Percentiles rank a stretch among this genome's conserved stretches.
These are phyloP conservation scores for Drosophila ambigua DNA, from an alignment of 1,140 invertebrate species.

Conservation along the genomic window DNA sequence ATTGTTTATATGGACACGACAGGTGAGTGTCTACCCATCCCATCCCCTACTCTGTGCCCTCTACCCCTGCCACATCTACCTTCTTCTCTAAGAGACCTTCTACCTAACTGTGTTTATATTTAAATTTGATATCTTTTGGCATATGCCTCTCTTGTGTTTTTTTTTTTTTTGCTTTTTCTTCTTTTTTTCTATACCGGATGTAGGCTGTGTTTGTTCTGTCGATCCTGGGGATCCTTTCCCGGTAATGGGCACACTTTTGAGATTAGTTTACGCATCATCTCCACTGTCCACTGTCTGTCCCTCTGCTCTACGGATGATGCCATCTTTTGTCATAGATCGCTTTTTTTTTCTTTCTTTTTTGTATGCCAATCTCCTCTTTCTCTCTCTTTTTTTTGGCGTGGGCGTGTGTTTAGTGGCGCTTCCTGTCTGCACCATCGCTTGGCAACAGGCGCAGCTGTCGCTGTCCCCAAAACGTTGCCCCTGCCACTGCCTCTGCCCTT, in stretches of 20 bases:
- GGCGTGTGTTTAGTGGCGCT: constrained; percentile 61
- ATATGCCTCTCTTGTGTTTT: constrained; percentile 65
- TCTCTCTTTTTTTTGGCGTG: constrained; percentile 35
- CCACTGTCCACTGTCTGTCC: constrained; percentile 41
- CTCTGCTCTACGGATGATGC: constrained; percentile 16
- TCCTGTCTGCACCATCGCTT: constrained; percentile 69
- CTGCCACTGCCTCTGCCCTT: constrained; percentile 25
- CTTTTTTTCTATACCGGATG: constrained; percentile 64
- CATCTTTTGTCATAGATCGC: constrained; percentile 72
- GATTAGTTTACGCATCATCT: constrained; percentile 75
- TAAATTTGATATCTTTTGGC: constrained; percentile 77
- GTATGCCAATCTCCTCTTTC: neutral
- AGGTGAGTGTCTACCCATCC: constrained; percentile 84
- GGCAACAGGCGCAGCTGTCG: constrained; percentile 65
- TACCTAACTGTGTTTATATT: constrained; percentile 41
- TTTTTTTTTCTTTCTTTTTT: neutral
- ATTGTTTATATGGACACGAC: constrained; percentile 88
- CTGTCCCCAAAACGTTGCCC: constrained; percentile 50
- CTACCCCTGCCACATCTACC: neutral
- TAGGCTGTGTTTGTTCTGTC: constrained; percentile 75
- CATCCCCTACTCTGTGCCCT: neutral
- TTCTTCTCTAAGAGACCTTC: neutral
- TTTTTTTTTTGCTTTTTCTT: constrained; percentile 22
- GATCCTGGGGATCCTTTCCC: constrained; percentile 52
- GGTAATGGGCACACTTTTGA: constrained; percentile 74